Evolutionary conservation across 2,113 vertebrate genomes (phyloP).

Genomic region (Callospermophilus lateralis): DNA sequence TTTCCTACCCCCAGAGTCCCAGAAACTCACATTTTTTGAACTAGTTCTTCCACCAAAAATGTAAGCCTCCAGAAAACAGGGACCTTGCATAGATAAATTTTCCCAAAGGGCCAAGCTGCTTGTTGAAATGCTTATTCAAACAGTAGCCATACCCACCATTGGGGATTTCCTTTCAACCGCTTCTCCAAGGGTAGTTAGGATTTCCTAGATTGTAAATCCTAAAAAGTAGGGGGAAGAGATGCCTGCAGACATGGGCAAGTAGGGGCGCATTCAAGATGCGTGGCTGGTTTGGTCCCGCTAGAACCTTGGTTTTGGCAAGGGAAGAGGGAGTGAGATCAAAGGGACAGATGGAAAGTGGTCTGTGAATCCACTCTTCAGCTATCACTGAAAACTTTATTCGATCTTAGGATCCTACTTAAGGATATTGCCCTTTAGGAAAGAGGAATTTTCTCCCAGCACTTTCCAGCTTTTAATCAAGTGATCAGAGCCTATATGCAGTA

Average conservation of each 20-base stretch:
- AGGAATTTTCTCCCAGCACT: neutral
- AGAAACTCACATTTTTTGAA: neutral
- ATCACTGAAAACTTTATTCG: too few relatives aligned
- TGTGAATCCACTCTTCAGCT: neutral
- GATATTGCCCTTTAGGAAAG: neutral
- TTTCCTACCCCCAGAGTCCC: neutral
- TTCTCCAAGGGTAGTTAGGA: neutral
- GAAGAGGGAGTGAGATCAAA: neutral
- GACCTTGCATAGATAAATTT: neutral
- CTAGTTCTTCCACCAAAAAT: neutral
- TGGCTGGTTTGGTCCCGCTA: neutral
- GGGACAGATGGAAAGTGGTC: neutral
- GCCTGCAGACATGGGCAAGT: neutral
- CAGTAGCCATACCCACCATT: too few relatives aligned
- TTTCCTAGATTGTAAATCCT: neutral
- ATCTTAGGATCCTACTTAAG: neutral
- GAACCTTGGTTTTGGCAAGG: neutral
- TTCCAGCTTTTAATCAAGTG: neutral
- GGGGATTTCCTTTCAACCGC: neutral
- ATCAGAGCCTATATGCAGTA: neutral
- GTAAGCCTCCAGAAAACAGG: neutral
- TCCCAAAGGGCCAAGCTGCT: neutral
- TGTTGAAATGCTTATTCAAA: neutral
- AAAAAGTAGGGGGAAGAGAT: neutral
- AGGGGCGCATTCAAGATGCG: rapidly evolving